Percentiles rank a stretch among this genome's conserved stretches.
Conservation (phyloP, 2,113 vertebrate genomes). For the Cranoglanis bouderius region DNA sequence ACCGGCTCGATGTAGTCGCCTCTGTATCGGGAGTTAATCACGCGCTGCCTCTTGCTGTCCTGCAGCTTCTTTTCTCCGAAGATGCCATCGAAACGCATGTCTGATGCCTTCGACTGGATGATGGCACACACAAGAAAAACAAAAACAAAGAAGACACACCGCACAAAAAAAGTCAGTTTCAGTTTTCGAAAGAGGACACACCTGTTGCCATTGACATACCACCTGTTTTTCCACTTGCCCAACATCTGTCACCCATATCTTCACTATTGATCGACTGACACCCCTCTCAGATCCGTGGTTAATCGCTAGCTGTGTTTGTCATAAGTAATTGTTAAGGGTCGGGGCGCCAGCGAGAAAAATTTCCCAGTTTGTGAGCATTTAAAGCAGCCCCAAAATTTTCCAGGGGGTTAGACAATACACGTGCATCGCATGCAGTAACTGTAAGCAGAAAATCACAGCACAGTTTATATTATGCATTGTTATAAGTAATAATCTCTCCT, state of each 20-base stretch:
- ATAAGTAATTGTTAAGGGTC: background rate
- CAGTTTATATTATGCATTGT: background rate
- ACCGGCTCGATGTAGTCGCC: slow-evolving; percentile 99
- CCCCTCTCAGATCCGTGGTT: background rate
- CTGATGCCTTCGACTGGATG: slow-evolving; percentile 91
- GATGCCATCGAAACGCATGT: slow-evolving; percentile 98
- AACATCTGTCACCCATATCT: background rate
- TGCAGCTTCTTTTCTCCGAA: slow-evolving; percentile 94
- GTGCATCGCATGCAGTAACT: background rate
- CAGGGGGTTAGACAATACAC: background rate
- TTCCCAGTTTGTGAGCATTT: background rate
- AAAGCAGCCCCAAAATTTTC: background rate
- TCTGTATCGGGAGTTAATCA: slow-evolving; percentile 96
- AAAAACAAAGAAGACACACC: background rate
- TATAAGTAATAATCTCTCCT: background rate
- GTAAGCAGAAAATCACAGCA: background rate
- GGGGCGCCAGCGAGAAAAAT: background rate
- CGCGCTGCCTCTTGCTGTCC: slow-evolving; percentile 93
- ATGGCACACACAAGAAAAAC: background rate
- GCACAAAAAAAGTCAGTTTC: background rate
- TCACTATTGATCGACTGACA: background rate
- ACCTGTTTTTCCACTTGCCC: background rate
- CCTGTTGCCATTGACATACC: too few relatives aligned
- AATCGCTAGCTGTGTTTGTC: background rate
- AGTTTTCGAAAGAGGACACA: background rate